Conservation (phyloP, 2,113 vertebrate species). For the Echinops telfairi region DNA sequence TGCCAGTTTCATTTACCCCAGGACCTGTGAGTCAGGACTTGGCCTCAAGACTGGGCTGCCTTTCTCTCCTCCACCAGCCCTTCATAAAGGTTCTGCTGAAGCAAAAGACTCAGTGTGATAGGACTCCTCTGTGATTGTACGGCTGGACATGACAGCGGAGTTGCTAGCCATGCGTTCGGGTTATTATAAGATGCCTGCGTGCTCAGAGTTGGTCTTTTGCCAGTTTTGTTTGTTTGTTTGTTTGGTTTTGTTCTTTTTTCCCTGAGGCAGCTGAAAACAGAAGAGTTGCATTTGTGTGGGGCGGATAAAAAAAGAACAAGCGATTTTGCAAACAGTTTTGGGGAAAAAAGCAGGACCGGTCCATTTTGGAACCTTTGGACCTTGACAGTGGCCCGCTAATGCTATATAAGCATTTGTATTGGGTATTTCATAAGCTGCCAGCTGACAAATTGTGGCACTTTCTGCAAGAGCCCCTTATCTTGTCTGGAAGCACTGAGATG, state of each 20-base stretch:
- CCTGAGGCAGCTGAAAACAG: conserved; percentile 72
- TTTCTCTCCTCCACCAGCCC: conserved; percentile 10
- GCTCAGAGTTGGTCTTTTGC: conserved; percentile 58
- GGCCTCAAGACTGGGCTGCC: conserved; percentile 2
- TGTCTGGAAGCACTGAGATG: conserved; percentile 88
- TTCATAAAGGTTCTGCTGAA: conserved; percentile 59
- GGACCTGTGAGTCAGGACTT: conserved; percentile 34
- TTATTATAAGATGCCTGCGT: conserved; percentile 69
- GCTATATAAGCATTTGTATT: conserved; percentile 87
- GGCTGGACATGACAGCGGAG: background rate
- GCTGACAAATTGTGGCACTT: conserved; percentile 87
- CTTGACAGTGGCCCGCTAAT: conserved; percentile 85
- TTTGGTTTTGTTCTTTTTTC: background rate
- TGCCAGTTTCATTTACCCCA: conserved; percentile 27
- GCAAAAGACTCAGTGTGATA: conserved; percentile 27
- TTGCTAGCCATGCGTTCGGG: background rate
- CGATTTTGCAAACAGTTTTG: conserved; percentile 81
- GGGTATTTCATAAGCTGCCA: conserved; percentile 85
- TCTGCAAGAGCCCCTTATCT: conserved; percentile 86
- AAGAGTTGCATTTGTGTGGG: conserved; percentile 78
- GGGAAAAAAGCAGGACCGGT: conserved; percentile 74
- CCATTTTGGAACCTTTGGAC: conserved; percentile 84
- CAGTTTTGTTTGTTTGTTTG: background rate
- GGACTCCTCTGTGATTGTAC: background rate
- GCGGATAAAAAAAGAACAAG: conserved; percentile 75